phyloP scores from a whole-genome alignment of 2,888 invertebrate species.

The Diachrysia chrysitis region DNA sequence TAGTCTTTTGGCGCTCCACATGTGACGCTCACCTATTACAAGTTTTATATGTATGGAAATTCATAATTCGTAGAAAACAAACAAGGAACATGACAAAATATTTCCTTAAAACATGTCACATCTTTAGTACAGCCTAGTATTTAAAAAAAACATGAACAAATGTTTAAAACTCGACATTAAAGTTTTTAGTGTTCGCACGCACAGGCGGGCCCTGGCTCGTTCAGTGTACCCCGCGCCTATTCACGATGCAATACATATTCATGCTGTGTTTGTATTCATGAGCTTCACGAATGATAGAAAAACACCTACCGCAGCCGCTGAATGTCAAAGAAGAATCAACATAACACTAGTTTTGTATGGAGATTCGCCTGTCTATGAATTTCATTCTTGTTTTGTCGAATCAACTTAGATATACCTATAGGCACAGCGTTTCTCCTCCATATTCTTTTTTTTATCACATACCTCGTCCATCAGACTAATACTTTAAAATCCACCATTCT shows the following conservation, averaged over 20 bases:
- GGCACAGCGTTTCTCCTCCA: neutral
- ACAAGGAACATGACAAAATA: too few relatives aligned
- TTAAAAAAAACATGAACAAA: too few relatives aligned
- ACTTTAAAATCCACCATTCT: too few relatives aligned
- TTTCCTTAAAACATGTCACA: too few relatives aligned
- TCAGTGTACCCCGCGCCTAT: conserved; percentile 9
- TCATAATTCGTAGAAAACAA: too few relatives aligned
- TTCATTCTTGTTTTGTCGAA: neutral
- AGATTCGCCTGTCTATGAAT: neutral
- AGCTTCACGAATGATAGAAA: conserved; percentile 45
- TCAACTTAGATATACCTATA: too few relatives aligned
- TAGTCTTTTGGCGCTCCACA: too few relatives aligned
- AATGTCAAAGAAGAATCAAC: conserved; percentile 35
- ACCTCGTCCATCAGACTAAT: too few relatives aligned
- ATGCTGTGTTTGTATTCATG: conserved; percentile 57
- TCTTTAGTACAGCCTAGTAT: too few relatives aligned
- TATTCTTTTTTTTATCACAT: neutral
- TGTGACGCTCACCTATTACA: too few relatives aligned
- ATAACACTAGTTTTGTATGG: conserved; percentile 10
- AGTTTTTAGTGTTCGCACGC: conserved; percentile 1
- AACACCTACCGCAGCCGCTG: conserved; percentile 30
- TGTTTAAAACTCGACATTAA: neutral
- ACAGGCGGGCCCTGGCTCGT: neutral
- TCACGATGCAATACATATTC: conserved; percentile 54
- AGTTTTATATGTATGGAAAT: too few relatives aligned